Conservation (phyloP, 2,113 vertebrate genomes). For the Eira barbara region DNA sequence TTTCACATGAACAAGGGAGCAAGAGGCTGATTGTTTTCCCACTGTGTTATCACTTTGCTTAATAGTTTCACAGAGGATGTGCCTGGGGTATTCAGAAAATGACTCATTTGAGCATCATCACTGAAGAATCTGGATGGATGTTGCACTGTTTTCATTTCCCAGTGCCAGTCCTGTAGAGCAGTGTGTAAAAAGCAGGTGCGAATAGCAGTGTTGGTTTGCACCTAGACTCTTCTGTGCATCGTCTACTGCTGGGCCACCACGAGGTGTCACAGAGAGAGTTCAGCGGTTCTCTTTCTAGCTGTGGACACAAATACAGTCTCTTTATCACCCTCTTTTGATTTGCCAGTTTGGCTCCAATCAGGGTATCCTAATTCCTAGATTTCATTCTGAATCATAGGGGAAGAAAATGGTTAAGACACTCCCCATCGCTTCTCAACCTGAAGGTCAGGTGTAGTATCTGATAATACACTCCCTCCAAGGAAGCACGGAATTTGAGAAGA, state of each 20-base stretch:
- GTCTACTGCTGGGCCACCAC: not conserved
- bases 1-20: not conserved
- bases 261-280: not conserved
- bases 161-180: too few relatives aligned
- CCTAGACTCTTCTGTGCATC: not conserved
- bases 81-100: not conserved
- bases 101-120: not conserved
- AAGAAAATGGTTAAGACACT: not conserved
- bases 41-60: not conserved
- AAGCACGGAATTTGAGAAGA: not conserved
- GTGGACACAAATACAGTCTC: not conserved
- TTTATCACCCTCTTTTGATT: not conserved
- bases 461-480: not conserved
- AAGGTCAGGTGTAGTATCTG: not conserved
- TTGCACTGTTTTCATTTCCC: not conserved
- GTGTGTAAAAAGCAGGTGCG: not conserved
- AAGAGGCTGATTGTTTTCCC: not conserved
- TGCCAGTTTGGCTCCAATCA: not conserved
- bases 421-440: not conserved
- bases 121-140: not conserved
- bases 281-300: not conserved
- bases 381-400: not conserved
- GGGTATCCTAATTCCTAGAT: not conserved
- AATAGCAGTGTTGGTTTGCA: not conserved
- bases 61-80: not conserved